Percentiles rank a stretch among this genome's conserved stretches.
Evolutionary conservation across 2,888 invertebrate species (phyloP).

Genomic region (Nasonovia ribisnigri): DNA sequence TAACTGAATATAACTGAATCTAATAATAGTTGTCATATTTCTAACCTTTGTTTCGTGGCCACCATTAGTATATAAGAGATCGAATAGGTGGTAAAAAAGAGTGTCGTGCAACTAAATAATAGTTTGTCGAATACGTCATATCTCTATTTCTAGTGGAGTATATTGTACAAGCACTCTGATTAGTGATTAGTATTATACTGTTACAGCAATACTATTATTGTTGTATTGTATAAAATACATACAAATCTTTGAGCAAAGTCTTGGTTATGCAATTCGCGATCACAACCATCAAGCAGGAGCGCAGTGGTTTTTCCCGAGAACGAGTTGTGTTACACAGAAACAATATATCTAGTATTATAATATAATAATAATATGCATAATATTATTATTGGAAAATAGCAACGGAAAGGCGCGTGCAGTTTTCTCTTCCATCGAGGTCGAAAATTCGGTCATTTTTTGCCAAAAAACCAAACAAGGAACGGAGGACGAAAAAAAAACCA

Average conservation of each 20-base stretch:
- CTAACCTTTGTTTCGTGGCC: background rate
- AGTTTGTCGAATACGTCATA: background rate
- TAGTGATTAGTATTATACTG: background rate
- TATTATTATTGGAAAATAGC: background rate
- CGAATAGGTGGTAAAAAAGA: background rate
- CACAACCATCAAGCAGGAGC: background rate
- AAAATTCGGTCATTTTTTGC: background rate
- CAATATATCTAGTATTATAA: background rate
- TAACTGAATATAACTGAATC: background rate
- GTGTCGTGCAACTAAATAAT: background rate
- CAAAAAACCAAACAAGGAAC: background rate
- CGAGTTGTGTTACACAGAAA: background rate
- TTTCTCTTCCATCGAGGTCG: background rate
- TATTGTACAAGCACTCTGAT: background rate
- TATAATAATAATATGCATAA: background rate
- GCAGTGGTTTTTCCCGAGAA: background rate
- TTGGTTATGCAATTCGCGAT: background rate
- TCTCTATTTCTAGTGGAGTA: background rate
- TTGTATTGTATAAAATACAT: background rate
- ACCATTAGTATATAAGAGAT: background rate
- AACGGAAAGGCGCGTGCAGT: background rate
- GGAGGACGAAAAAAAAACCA: background rate
- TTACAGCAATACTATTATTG: background rate
- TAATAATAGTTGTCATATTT: background rate
- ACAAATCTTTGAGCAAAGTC: background rate